Base-by-base conservation (phyloP, 2,888 invertebrate genomes). In the Dynastes grantii region DNA sequence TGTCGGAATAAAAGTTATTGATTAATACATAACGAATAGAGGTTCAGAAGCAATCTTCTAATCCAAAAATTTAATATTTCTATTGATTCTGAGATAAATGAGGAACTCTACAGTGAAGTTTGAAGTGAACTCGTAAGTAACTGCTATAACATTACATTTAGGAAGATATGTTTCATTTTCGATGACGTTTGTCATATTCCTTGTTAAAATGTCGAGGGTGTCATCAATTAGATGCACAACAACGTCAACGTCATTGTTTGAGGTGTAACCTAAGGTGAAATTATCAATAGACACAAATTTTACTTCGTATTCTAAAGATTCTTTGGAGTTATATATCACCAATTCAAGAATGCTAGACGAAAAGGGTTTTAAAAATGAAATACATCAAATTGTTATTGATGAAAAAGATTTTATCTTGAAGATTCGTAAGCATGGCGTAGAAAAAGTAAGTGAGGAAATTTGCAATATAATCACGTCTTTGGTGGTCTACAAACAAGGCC, bases 321-420 rank as follows among this genome's bases (percentile, higher is more conserved):
- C 51, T 27, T 49, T 70, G 1, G 53, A 65, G 58, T 45, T 53
- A 49, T 67, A 75, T 32, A 78, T 22, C 16, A 53, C 75, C 9
- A 78, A 78, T 40, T 75, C 78, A 6, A 75, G 29, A 5, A 75
- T 67, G 13, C 64, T n/a, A 6, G 51, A 64, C 9, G 53, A 78
- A 78, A 16, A 76, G 75, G n/a, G n/a, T n/a, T 45, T 78, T 78
- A 27, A 55, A 67, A 22, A 68, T 67, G 32, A 71, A 27, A 45
- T 65, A 65, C 22, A 58, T 37, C n/a, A 67, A 75, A 45, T 78
- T 73, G 0, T 51, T 2, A 13, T 29, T 6, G 11, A 16, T 13
- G 4, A 71, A 29, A 11, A 55, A 8, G 0, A 63, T 51, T 71
- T 51, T 22, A 27, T 70, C 51, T 22, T 71, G 45, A 8, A 53